phyloP scores from a whole-genome alignment of 1,140 invertebrate genomes.

The Euura saliciscinereae region DNA sequence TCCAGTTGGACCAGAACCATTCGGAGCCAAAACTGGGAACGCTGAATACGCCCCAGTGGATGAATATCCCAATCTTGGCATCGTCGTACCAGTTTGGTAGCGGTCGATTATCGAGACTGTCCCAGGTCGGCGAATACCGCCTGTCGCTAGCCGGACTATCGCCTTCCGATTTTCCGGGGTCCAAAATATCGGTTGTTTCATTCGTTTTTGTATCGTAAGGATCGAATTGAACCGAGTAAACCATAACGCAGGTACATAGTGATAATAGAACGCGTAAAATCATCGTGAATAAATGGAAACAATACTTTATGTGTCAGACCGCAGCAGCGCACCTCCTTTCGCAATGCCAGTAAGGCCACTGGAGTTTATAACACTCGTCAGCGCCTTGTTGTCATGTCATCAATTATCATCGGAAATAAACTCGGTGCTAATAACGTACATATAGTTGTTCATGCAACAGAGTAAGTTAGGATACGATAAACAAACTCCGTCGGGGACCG shows the following conservation, averaged over 20 bases:
- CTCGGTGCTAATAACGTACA: too few species aligned
- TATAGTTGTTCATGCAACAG: too few species aligned
- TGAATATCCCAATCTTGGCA: slow-evolving; percentile 89
- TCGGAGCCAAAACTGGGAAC: slow-evolving; percentile 85
- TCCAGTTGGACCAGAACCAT: slow-evolving; percentile 89
- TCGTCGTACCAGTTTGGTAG: slow-evolving; percentile 89
- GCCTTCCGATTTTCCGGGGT: not conserved
- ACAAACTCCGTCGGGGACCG: too few species aligned
- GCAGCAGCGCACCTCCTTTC: too few species aligned
- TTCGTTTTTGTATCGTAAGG: not conserved
- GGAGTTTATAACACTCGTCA: too few species aligned
- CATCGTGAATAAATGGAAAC: not conserved
- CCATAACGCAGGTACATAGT: not conserved
- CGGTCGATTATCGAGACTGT: slow-evolving; percentile 81
- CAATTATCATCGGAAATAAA: too few species aligned
- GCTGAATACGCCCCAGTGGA: slow-evolving; percentile 93
- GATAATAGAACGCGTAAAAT: not conserved
- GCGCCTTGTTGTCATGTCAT: too few species aligned
- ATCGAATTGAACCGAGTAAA: not conserved
- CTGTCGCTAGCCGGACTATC: not conserved
- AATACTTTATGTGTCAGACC: too few species aligned
- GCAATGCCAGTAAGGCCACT: too few species aligned
- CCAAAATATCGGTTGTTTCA: not conserved
- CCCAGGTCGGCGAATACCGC: slow-evolving; percentile 75
- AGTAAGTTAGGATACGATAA: too few species aligned